Percentiles rank a stretch among this genome's conserved stretches.
phyloP scores from a whole-genome alignment of 2,113 vertebrate species.

The Crotalus tigris region DNA sequence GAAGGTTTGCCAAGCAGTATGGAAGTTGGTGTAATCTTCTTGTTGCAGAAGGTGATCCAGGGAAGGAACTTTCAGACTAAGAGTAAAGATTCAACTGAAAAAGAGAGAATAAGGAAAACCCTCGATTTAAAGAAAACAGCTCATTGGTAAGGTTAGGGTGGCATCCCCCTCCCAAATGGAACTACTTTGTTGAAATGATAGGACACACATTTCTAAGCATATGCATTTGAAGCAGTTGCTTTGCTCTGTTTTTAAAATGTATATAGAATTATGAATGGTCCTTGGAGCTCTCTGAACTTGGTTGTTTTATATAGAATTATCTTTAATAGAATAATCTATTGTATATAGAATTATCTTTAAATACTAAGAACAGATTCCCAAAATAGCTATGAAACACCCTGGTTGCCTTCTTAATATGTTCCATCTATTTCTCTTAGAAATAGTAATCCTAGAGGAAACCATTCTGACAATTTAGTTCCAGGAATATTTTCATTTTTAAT shows the following conservation, averaged over 20 bases:
- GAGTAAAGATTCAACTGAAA: neutral
- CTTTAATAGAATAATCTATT: neutral
- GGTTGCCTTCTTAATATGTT: neutral
- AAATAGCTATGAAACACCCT: neutral
- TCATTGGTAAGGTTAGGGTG: neutral
- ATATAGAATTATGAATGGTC: neutral
- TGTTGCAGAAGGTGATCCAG: neutral
- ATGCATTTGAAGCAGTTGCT: neutral
- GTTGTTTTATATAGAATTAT: neutral
- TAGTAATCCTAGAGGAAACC: neutral
- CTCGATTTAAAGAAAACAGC: neutral
- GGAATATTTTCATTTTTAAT: neutral
- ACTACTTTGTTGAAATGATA: neutral
- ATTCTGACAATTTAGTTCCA: neutral
- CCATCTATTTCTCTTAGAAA: neutral
- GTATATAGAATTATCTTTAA: neutral
- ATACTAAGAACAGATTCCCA: neutral
- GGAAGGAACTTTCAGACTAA: neutral
- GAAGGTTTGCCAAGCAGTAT: neutral
- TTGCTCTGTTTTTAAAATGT: conserved; percentile 1
- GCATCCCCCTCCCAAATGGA: neutral
- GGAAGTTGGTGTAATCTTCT: neutral
- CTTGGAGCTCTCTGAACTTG: neutral
- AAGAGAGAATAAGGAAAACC: neutral
- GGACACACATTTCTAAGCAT: neutral